phyloP scores from a whole-genome alignment of 1,140 invertebrate genomes.

The Leptinotarsa undecemlineata region DNA sequence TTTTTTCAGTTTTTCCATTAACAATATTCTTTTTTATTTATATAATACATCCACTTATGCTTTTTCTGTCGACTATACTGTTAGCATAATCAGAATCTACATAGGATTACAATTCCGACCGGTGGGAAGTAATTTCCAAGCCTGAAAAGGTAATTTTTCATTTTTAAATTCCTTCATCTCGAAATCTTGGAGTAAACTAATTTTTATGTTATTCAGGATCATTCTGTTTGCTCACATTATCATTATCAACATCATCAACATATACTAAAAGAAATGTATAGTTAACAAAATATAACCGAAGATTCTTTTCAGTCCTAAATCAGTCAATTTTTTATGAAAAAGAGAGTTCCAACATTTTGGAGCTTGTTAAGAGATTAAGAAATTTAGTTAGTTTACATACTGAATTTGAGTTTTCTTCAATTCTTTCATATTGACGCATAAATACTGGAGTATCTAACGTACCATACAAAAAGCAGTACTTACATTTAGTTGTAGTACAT shows the following conservation, averaged over 20 bases:
- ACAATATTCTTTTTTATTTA: no score
- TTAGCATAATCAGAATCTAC: no score
- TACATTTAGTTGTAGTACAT: conserved; percentile 22
- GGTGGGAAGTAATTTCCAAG: not conserved
- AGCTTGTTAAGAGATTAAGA: not conserved
- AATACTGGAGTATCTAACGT: conserved; percentile 22
- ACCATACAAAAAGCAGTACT: conserved; percentile 30
- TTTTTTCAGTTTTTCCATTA: no score
- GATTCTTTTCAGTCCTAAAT: not conserved
- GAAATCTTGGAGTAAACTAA: not conserved
- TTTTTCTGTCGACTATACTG: no score
- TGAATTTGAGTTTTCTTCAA: conserved; percentile 9
- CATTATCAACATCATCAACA: not conserved
- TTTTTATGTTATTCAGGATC: not conserved
- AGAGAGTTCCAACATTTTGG: not conserved
- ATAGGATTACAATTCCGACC: no score
- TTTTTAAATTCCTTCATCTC: not conserved
- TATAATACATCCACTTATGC: no score
- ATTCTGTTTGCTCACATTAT: not conserved
- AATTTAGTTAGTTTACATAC: conserved; percentile 27
- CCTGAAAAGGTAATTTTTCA: not conserved
- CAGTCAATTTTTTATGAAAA: no score
- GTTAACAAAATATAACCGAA: not conserved
- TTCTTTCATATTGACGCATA: conserved; percentile 27
- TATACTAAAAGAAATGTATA: not conserved